A percentile compares a stretch with the other conserved stretches of the same genome.
Evolutionary conservation across 2,888 invertebrate genomes (phyloP).

Genomic region (Miltochrista miniata): DNA sequence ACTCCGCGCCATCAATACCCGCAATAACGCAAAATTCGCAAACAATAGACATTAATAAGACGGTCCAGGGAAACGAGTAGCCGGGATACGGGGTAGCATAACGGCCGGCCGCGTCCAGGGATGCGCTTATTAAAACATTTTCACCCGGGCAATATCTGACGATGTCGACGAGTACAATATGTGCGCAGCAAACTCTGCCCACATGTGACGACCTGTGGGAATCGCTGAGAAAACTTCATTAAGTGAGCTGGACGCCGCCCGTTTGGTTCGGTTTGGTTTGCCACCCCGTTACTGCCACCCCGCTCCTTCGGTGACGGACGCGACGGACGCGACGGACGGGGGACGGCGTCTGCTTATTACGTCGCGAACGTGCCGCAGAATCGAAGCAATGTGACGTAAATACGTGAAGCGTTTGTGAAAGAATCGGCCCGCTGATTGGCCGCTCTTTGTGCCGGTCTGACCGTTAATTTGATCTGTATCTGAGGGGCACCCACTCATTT

Average conservation of each 20-base stretch:
- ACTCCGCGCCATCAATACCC: conserved; percentile 54
- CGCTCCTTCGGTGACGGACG: conserved; percentile 30
- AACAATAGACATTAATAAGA: conserved; percentile 83
- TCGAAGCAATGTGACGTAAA: conserved; percentile 83
- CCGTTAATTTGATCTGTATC: conserved; percentile 81
- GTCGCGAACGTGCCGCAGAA: conserved; percentile 81
- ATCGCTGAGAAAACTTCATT: conserved; percentile 84
- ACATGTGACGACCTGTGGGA: conserved; percentile 84
- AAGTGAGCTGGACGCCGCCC: conserved; percentile 74
- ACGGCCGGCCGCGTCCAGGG: conserved; percentile 60
- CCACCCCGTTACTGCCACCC: conserved; percentile 38
- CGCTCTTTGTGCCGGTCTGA: conserved; percentile 74
- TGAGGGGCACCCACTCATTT: conserved; percentile 55
- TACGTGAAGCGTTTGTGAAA: conserved; percentile 70
- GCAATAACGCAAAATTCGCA: conserved; percentile 77
- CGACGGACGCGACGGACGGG: conserved; percentile 68
- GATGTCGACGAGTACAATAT: conserved; percentile 79
- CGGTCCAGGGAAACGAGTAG: conserved; percentile 55
- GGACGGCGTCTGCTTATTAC: conserved; percentile 78
- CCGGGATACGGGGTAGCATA: conserved; percentile 45
- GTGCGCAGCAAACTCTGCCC: conserved; percentile 76
- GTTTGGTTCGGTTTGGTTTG: conserved; percentile 30
- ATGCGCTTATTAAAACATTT: conserved; percentile 84
- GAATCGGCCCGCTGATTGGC: conserved; percentile 77
- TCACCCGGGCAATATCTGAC: conserved; percentile 76